Evolutionary conservation across 2,888 invertebrate species (phyloP), one percentile per base, ranked within the genome.

Genomic region (Cenopis cana): DNA sequence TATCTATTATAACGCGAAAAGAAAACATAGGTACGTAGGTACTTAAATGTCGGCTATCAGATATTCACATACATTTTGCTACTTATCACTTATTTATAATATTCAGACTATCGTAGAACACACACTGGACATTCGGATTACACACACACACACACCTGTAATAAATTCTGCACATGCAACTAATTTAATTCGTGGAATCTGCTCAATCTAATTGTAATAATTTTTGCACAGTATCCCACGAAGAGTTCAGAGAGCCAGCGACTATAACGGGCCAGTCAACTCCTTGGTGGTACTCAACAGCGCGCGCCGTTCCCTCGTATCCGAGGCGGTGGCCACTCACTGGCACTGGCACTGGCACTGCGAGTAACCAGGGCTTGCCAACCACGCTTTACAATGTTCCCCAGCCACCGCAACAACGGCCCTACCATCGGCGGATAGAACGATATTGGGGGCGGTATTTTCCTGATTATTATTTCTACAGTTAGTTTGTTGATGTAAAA

Each of bases 401-500:
- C 9, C 20, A 18, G 52, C 52, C 24, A 6, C 6, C n/a, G 20
- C 36, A 2, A 14, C 20, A 33, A 38, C 18, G 11, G 18, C 61
- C 33, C 20, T 55, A n/a, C 20, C 14, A 2, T 50, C 62, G 18
- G 18, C 62, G 36, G 14, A 8, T 36, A 14, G n/a, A n/a, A 55
- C 24, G 52, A n/a, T 14, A 36, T 64, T 54, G 64, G 52, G 36
- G 64, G 38, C 36, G 20, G 11, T 54, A 24, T 36, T 38, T 38
- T 52, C 38, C 64, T 5, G 64, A 64, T 54, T 64, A 52, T 33
- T 50, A 50, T 50, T 61, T 33, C 12, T 38, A 52, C 52, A 36
- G 64, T 64, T 12, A 24, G 64, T 54, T 24, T 14, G n/a, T 17
- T n/a, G n/a, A n/a, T n/a, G n/a, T n/a, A n/a, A n/a, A n/a, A n/a